These are phyloP conservation scores for Coranthus polyacanthus DNA, from an alignment of 2,797 vertebrate genomes.

Conservation along the genomic window DNA sequence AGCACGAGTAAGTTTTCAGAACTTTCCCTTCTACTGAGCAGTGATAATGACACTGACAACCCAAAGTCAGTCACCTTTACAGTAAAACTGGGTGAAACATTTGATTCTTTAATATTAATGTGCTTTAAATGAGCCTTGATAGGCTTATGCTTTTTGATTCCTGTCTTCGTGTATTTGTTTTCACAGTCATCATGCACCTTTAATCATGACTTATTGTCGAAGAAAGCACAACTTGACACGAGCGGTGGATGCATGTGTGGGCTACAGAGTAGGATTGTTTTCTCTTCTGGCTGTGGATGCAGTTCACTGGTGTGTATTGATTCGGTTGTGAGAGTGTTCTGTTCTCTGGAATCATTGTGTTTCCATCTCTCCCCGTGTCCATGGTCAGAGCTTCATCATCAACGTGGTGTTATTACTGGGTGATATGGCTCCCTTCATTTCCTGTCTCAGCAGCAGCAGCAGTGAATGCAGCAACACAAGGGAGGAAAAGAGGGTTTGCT, in stretches of 20 bases:
- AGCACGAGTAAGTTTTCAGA: too few species aligned
- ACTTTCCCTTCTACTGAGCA: too few species aligned
- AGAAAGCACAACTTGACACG: constrained; percentile 44
- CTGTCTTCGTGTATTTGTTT: neutral
- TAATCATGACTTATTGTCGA: constrained; percentile 40
- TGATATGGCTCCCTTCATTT: constrained; percentile 79
- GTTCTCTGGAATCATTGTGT: constrained; percentile 67
- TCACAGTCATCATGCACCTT: neutral
- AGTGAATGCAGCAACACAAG: constrained; percentile 38
- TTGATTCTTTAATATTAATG: too few species aligned
- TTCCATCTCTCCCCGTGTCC: constrained; percentile 58
- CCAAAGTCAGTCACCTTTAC: neutral
- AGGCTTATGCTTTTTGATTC: neutral
- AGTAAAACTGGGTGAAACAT: too few species aligned
- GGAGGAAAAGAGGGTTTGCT: neutral
- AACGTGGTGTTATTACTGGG: constrained; percentile 68
- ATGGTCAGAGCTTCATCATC: constrained; percentile 64
- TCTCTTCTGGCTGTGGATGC: constrained; percentile 55
- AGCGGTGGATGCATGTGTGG: constrained; percentile 52
- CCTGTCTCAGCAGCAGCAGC: constrained; percentile 64
- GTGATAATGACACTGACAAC: neutral
- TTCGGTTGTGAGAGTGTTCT: constrained; percentile 56
- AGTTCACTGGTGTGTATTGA: constrained; percentile 59
- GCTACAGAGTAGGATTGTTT: constrained; percentile 59
- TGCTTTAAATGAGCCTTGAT: neutral